A percentile compares a stretch with the other conserved stretches of the same genome.
Evolutionary conservation across 2,113 vertebrate species (phyloP).

Genomic region (Ictalurus furcatus): DNA sequence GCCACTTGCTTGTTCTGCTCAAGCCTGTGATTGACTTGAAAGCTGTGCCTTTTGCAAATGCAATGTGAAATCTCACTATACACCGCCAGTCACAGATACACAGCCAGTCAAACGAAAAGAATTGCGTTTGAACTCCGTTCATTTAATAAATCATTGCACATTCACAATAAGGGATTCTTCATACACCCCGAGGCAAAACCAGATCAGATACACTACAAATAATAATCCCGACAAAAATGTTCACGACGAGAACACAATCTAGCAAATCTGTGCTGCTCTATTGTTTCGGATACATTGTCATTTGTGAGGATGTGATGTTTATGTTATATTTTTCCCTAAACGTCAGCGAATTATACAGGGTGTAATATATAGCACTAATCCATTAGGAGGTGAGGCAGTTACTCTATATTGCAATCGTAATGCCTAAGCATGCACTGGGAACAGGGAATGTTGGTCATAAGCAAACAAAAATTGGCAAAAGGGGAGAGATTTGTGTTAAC

Average conservation of each 20-base stretch:
- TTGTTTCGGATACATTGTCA: slow-evolving; percentile 16
- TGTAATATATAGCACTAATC: slow-evolving; percentile 53
- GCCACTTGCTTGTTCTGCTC: not conserved
- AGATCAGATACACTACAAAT: slow-evolving; percentile 63
- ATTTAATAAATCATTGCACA: slow-evolving; percentile 76
- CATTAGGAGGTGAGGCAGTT: slow-evolving; percentile 56
- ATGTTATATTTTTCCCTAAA: slow-evolving; percentile 8
- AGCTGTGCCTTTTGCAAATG: not conserved
- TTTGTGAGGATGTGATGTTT: not conserved
- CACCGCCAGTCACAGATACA: slow-evolving; percentile 10
- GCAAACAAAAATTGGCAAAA: slow-evolving; percentile 23
- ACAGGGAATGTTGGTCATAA: not conserved
- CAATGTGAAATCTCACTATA: not conserved
- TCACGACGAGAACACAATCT: slow-evolving; percentile 63
- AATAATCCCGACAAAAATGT: slow-evolving; percentile 62
- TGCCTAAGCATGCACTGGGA: slow-evolving; percentile 68
- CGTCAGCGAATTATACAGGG: slow-evolving; percentile 32
- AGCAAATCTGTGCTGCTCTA: slow-evolving; percentile 22
- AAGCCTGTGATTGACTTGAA: not conserved
- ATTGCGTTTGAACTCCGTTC: slow-evolving; percentile 51
- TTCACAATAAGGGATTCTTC: slow-evolving; percentile 66
- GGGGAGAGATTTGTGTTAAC: slow-evolving; percentile 19
- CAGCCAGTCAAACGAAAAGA: not conserved
- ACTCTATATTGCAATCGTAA: slow-evolving; percentile 30
- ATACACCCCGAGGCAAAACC: slow-evolving; percentile 63